Base-by-base conservation (phyloP, 2,888 invertebrate species). In the Alloscopus bannaensis region DNA sequence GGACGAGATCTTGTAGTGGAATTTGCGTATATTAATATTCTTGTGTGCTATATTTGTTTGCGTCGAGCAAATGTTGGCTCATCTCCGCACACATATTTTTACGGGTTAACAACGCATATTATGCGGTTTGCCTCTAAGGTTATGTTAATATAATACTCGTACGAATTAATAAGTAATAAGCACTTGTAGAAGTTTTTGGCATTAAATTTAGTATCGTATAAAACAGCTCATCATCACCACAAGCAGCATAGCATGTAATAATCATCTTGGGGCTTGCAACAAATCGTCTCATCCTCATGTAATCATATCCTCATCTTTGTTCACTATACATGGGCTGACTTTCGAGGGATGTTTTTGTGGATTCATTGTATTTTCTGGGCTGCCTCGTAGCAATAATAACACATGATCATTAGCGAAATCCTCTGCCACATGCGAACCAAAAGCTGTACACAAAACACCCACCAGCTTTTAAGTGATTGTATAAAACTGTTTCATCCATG, bases 401-500 rank as follows among this genome's bases (percentile, higher is more conserved):
- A 57, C 73, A 66, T 73, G 57, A 66, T 73, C 66, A 73, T 73
- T 66, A 66, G 66, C 45, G 24, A 66, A 66, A 57, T 47, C 31
- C 66, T 73, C 36, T 59, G 20, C 50, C 50, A 31, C 65, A 26
- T 50, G 22, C 45, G 4, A 62, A 62, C 16, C 11, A 29, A 59
- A 2, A 40, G 13, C 40, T 42, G 13, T 36, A 36, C 31, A 60
- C 62, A 36, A 59, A 66, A 73, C 73, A 73, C 73, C 73, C 66
- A 73, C 73, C n/a, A 65, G 65, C 73, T 47, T 36, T n/a, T n/a
- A 73, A 73, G 65, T 65, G 65, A 73, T 66, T 57, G 65, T 57
- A 55, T 72, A 50, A 64, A 47, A 18, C 73, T 42, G 73, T 52
- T 73, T 73, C 73, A 73, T 73, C 73, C 66, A 73, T 73, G 73